Base-by-base conservation (phyloP, 2,888 invertebrate genomes). In the Atrina japonica region DNA sequence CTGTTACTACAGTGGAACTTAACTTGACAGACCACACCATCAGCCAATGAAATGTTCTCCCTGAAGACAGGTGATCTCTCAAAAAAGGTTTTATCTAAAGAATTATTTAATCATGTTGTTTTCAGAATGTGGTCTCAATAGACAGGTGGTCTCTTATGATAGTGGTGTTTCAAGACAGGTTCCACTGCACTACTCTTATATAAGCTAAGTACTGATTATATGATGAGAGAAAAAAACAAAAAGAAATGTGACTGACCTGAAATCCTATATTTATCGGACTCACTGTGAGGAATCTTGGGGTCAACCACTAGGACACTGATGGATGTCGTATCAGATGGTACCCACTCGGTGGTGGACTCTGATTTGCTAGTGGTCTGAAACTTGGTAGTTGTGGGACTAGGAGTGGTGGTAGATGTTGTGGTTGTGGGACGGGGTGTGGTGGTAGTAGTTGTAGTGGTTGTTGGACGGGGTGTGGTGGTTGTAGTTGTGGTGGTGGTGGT, bases 401-500 rank as follows among this genome's bases (percentile, higher is more conserved):
- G 45, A n/a, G 63, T 41, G 16, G 63, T 49, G 16, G 56, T 56
- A 18, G 50, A 25, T 6, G 49, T 56, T 21, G 49, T 60, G 27
- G 30, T 59, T 14, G 30, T 47, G 21, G 27, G 55, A 5, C 40
- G 55, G 47, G 63, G 29, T 29, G 63, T 63, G 16, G 41, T 60
- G 23, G 59, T 11, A 3, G 11, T 35, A 18, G 63, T 47, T 16
- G 69, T 56, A 21, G 55, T 53, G 6, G 56, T 53, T 21, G 47
- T 47, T 0, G 66, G 23, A 30, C 45, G 40, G 16, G 58, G 49
- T 23, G 50, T 66, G 29, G 66, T 66, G 47, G 66, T 40, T 3
- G 47, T 56, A 25, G 60, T 41, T 16, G 60, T 58, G 14, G 63
- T 63, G 14, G 55, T 69, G 9, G 63, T 56, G 6, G 69, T 64